Evolutionary conservation across 2,888 invertebrate genomes (phyloP), one percentile per base, ranked within the genome.

Genomic region (Urechis unicinctus): DNA sequence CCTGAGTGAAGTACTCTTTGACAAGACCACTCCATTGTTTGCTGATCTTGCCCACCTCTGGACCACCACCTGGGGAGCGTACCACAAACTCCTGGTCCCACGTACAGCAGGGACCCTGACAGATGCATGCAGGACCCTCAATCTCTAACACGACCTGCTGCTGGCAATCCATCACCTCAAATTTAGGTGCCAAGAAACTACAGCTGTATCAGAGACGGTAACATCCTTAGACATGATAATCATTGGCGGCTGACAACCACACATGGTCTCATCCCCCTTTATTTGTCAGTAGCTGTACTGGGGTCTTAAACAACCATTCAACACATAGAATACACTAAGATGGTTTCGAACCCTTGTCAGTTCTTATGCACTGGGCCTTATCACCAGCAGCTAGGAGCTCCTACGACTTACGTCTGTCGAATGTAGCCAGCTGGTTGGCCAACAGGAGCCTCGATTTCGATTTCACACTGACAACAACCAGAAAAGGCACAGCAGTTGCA

Each of bases 1-100:
- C 82, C 77, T 89, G 88, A 0, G 90, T 89, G 73, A 90, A 89
- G 58, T 83, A 78, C 79, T 91, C 91, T 48, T 88, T 83, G 1
- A 85, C 81, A 44, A 89, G 68, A 0, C 91, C 91, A 0, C 87
- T 84, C 91, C 91, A 92, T 72, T 89, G 87, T 74, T 91, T 91
- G 0, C 87, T 87, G 65, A 93, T 91, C 74, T 85, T 85, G 1
- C 92, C 92, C 53, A 92, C 86, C 46, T 61, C 55, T 24, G 52
- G 52, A 36, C 46, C 45, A 25, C 46, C 51, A 43, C 61, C 56
- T 21, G 26, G 6, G 13, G 61, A 44, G 42, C 68, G 63, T 61
- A 74, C 75, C 47, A 60, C 60, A 48, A 75, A 76, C 29, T 73
- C 69, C 28, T 69, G 64, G 55, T 77, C 75, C 46, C 60, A 57